Evolutionary conservation across 2,797 vertebrate genomes (phyloP).

Genomic region (Scarus forsteni): DNA sequence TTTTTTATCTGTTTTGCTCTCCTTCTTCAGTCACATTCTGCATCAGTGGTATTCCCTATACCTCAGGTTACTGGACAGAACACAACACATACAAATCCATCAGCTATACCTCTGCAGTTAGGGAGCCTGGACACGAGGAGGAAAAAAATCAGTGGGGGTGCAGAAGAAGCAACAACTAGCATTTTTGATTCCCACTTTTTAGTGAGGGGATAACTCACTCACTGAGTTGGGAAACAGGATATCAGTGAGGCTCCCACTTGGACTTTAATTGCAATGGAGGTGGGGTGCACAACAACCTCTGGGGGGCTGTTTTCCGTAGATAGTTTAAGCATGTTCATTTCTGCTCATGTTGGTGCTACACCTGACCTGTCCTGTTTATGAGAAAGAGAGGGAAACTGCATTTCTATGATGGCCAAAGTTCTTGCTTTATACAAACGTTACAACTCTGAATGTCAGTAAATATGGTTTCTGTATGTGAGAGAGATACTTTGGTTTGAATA

Average conservation of each 20-base stretch:
- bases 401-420: slow-evolving; percentile 73
- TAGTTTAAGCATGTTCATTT: slow-evolving; percentile 55
- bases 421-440: slow-evolving; percentile 68
- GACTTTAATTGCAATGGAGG: slow-evolving; percentile 85
- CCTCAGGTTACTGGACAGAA: slow-evolving; percentile 97
- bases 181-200: slow-evolving; percentile 45
- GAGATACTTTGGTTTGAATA: slow-evolving; percentile 49
- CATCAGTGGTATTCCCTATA: slow-evolving; percentile 91
- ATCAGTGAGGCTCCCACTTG: slow-evolving; percentile 80
- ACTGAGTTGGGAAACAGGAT: slow-evolving; percentile 61
- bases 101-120: slow-evolving; percentile 89
- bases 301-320: slow-evolving; percentile 13
- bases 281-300: slow-evolving; percentile 18
- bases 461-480: slow-evolving; percentile 59
- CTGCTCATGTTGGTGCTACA: slow-evolving; percentile 75
- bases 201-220: slow-evolving; percentile 38
- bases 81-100: slow-evolving; percentile 81
- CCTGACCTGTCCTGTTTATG: slow-evolving; percentile 39
- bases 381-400: slow-evolving; percentile 27
- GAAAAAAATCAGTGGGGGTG: slow-evolving; percentile 34
- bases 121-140: slow-evolving; percentile 74
- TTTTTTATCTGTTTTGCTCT: slow-evolving; percentile 77
- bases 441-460: slow-evolving; percentile 67
- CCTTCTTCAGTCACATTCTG: slow-evolving; percentile 88
- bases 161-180: slow-evolving; percentile 10